Evolutionary conservation across 2,113 vertebrate species (phyloP), one percentile per base, ranked within the genome.

Genomic region (Colinus virginianus): DNA sequence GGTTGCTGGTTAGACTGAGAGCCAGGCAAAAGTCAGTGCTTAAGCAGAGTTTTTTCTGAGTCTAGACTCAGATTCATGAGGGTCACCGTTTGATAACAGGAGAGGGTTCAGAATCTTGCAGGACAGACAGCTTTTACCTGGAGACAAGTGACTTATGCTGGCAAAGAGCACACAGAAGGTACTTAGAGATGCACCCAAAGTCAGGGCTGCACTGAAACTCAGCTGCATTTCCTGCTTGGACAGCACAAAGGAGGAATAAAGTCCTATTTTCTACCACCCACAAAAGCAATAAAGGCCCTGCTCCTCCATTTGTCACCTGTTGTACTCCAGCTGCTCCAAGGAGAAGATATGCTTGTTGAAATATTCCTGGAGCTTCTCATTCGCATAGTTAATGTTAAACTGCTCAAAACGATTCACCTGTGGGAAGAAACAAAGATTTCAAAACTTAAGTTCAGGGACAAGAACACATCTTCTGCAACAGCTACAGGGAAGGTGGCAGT

Each of bases 311-410:
- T 26, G 88, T 92, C 88, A 99, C 98, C 99, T 98, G 98, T 99
- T 99, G 94, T 99, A 99, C 84, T 99, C 99, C 32, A 99, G 98
- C 93, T 99, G 99, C 96, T 99, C 98, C 97, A 99, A 96, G 55
- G 99, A 99, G 95, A 99, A 99, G 94, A 99, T 99, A 68, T 99
- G 98, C 76, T 99, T 99, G 97, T 99, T 99, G 96, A 99, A 99
- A 94, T 99, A 99, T 77, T 99, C 98, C 94, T 99, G 99, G 42
- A 99, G 98, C 76, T 99, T 99, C 97, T 99, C 99, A 36, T 99
- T 99, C 90, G 99, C 99, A 30, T 99, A 99, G 96, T 99, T 99
- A 94, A 99, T 99, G 94, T 98, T 99, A 95, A 99, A 99, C 97
- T 99, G 99, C 85, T 99, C 99, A 85, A 99, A 99, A 9, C 98